Evolutionary conservation across 2,888 invertebrate genomes (phyloP).

Genomic region (Torymus tubicola): DNA sequence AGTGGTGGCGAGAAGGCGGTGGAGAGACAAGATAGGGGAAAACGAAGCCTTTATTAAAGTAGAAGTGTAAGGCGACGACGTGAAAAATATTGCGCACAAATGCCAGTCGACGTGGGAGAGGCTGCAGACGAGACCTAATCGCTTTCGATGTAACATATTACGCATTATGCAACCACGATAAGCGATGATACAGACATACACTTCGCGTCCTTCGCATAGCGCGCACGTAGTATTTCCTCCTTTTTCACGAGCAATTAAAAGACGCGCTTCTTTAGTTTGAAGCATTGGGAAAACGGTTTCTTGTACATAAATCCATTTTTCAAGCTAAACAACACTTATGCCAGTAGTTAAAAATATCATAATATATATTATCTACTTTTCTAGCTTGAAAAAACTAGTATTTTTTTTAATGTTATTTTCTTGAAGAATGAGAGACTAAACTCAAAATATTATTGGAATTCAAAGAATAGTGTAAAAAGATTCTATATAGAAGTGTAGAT

Average conservation of each 20-base stretch:
- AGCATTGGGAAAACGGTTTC: no score
- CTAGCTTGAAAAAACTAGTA: no score
- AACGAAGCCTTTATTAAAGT: slow-evolving; percentile 55
- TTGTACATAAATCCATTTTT: no score
- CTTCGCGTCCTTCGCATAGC: slow-evolving; percentile 40
- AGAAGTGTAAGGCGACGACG: slow-evolving; percentile 33
- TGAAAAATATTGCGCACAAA: slow-evolving; percentile 20
- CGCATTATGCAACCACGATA: slow-evolving; percentile 46
- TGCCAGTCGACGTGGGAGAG: slow-evolving; percentile 46
- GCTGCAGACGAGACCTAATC: slow-evolving; percentile 67
- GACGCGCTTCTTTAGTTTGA: no score
- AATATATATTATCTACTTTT: no score
- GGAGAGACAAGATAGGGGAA: slow-evolving; percentile 42
- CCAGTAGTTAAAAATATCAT: no score
- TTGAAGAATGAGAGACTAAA: no score
- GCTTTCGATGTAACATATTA: slow-evolving; percentile 74
- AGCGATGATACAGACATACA: slow-evolving; percentile 29
- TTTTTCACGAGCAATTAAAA: neutral
- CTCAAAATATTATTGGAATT: no score
- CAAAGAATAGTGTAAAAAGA: no score
- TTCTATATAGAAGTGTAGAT: no score
- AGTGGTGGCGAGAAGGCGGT: neutral
- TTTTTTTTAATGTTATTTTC: no score
- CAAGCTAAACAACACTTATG: no score
- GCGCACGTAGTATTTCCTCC: neutral